Evolutionary conservation across 2,113 vertebrate genomes (phyloP).

Genomic region (Acrocephalus arundinaceus): DNA sequence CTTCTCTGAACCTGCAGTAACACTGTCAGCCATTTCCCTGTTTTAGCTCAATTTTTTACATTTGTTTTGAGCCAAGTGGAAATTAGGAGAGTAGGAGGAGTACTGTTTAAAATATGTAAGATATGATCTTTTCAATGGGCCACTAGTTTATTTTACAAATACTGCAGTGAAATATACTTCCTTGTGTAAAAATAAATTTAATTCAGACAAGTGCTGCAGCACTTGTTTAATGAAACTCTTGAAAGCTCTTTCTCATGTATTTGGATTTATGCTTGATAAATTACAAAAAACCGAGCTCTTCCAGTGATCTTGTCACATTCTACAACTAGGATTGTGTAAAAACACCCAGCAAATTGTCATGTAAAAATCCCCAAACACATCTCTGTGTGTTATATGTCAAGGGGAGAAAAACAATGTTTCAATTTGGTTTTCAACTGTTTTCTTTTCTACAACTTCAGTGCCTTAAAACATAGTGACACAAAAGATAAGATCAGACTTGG

Average conservation of each 20-base stretch:
- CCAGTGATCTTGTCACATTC: neutral
- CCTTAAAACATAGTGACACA: conserved; percentile 13
- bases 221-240: conserved; percentile 11
- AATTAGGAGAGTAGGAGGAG: neutral
- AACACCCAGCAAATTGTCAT: neutral
- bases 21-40: neutral
- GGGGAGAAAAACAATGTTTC: neutral
- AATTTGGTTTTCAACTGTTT: neutral
- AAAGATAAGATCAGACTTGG: conserved; percentile 48
- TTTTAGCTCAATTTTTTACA: neutral
- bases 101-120: conserved; percentile 32
- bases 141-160: neutral
- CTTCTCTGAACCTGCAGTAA: neutral
- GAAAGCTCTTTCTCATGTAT: neutral
- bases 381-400: neutral
- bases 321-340: neutral
- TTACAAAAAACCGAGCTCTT: neutral
- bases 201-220: neutral
- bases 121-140: neutral
- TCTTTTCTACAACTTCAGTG: neutral
- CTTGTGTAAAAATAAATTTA: conserved; percentile 13
- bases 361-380: neutral
- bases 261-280: neutral
- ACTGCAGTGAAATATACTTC: neutral
- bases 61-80: neutral